Evolutionary conservation across 2,888 invertebrate species (phyloP).

Genomic region (Prosopocoilus inquinatus): DNA sequence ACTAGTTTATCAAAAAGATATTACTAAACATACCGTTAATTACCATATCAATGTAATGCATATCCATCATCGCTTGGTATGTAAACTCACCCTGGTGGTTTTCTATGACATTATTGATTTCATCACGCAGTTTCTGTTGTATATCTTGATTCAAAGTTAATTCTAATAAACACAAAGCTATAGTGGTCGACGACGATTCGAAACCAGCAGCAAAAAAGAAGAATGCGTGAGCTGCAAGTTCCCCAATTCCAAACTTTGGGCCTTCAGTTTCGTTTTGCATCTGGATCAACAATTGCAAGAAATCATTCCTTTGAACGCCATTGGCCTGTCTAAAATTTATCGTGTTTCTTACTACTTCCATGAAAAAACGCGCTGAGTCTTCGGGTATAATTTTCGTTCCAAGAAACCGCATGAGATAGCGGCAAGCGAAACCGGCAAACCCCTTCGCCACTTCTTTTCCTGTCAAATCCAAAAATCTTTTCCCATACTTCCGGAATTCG

Average conservation of each 20-base stretch:
- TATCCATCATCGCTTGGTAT: conserved; percentile 48
- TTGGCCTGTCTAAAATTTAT: conserved; percentile 29
- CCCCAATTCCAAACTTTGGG: conserved; percentile 7
- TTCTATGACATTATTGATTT: conserved; percentile 41
- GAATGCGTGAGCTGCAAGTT: conserved; percentile 40
- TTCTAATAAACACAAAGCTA: conserved; percentile 44
- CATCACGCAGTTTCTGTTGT: conserved; percentile 47
- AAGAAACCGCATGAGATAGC: conserved; percentile 22
- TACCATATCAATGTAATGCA: conserved; percentile 51
- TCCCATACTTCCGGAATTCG: conserved; percentile 10
- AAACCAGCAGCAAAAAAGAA: conserved; percentile 51
- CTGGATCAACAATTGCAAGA: conserved; percentile 41
- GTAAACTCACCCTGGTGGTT: conserved; percentile 42
- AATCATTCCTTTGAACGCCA: conserved; percentile 36
- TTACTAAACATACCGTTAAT: conserved; percentile 36
- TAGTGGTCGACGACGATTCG: conserved; percentile 48
- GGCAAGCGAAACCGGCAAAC: conserved; percentile 18
- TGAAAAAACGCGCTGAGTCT: conserved; percentile 37
- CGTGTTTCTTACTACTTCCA: conserved; percentile 33
- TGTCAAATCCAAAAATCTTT: conserved; percentile 14
- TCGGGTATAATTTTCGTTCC: conserved; percentile 21
- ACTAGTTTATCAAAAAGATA: not conserved
- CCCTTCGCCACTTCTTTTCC: conserved; percentile 11
- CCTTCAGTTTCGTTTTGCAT: conserved; percentile 15
- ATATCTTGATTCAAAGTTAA: conserved; percentile 46